phyloP scores from a whole-genome alignment of 2,113 vertebrate genomes.

The Catagonus wagneri region DNA sequence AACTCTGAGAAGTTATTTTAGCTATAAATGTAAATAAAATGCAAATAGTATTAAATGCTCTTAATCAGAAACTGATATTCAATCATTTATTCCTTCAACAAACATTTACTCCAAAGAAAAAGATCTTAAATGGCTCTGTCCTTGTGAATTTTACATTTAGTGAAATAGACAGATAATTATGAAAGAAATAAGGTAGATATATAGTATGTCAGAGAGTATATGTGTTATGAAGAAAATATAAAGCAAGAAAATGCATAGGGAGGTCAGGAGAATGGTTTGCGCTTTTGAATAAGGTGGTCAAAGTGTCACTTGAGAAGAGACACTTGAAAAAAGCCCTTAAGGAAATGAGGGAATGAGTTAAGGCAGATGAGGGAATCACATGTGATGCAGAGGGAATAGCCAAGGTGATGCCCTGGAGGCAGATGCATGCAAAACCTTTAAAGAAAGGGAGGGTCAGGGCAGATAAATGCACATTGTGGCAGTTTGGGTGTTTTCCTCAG shows the following conservation, averaged over 20 bases:
- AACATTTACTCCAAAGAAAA: not conserved
- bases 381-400: not conserved
- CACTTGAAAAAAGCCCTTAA: not conserved
- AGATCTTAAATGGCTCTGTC: not conserved
- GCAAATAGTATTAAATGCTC: not conserved
- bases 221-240: not conserved
- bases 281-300: not conserved
- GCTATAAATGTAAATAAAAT: not conserved
- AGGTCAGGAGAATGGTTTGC: not conserved
- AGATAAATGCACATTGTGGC: not conserved
- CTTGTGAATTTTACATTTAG: not conserved
- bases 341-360: not conserved
- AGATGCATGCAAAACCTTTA: not conserved
- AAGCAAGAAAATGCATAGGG: not conserved
- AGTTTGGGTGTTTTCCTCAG: not conserved
- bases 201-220: not conserved
- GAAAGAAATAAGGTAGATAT: not conserved
- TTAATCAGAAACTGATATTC: not conserved
- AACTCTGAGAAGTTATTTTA: not conserved
- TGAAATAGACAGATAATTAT: not conserved
- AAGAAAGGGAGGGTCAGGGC: not conserved
- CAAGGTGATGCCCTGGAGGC: not conserved
- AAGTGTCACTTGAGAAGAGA: not conserved
- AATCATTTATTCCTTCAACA: not conserved
- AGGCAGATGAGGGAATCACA: not conserved